Evolutionary conservation across 1,140 invertebrate genomes (phyloP).

Genomic region (Brachionus rubens): DNA sequence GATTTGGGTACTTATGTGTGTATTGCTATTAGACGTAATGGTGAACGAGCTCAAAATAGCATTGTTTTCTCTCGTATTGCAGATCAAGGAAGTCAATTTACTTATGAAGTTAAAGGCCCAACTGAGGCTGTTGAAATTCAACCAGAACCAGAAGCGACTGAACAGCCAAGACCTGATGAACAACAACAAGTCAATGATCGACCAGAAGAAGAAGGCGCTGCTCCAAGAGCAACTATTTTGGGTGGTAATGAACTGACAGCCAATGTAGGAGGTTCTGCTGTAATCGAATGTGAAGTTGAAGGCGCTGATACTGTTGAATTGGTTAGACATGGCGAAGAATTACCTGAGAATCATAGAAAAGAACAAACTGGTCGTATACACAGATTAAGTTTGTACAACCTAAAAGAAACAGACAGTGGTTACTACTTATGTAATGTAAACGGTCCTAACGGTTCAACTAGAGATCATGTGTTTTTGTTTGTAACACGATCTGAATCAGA

Average conservation of each 20-base stretch:
- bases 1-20: constrained; percentile 45
- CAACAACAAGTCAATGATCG: background rate
- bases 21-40: constrained; percentile 19
- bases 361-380: background rate
- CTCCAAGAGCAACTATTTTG: background rate
- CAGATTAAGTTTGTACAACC: background rate
- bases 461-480: constrained; percentile 31
- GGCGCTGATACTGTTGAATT: background rate
- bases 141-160: background rate
- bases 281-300: constrained; percentile 7
- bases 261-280: background rate
- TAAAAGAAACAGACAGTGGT: background rate
- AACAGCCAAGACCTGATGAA: background rate
- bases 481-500: background rate
- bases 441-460: background rate
- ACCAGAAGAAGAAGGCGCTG: background rate
- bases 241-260: background rate
- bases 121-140: background rate
- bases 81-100: constrained; percentile 42
- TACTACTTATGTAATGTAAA: constrained; percentile 32
- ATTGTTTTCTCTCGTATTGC: constrained; percentile 14
- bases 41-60: constrained; percentile 23
- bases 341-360: background rate
- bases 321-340: background rate
- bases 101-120: constrained; percentile 34